Evolutionary conservation across 2,888 invertebrate species (phyloP), one percentile per base, ranked within the genome.

Genomic region (Keiferia lycopersicella): DNA sequence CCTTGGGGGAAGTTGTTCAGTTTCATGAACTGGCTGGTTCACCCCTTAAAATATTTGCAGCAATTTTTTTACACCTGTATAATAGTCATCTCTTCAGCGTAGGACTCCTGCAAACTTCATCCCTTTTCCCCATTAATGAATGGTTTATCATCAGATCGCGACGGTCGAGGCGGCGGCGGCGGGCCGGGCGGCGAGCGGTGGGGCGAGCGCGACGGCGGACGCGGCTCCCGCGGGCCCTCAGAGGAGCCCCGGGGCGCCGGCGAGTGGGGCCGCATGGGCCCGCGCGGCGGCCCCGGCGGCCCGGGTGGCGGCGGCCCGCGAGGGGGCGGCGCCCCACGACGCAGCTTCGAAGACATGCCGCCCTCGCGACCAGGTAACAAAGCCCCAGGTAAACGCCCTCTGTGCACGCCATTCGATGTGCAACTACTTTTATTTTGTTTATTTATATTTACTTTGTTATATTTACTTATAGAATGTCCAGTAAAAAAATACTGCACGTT

Each of bases 321-420:
- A 68, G 70, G 78, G 14, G 62, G 51, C 70, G 67, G 69, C 74
- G 59, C 72, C 26, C 69, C 69, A 34, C 69, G 79, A 1, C 79
- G 87, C 69, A 81, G 79, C 79, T 89, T 86, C 74, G 89, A 90
- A 48, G 88, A 90, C 65, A 88, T 88, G 89, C 90, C 90, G 63
- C 74, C 88, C 34, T 74, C 88, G 61, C 81, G 88, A 57, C 84
- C 89, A 70, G 88, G 89, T 88, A 67, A 53, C 68, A 22, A 53
- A 16, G 34, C 34, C 10, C 45, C n/a, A 53, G 53, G 53, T 53
- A 53, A 18, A 50, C 16, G 26, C 26, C 20, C 22, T 11, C 20
- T 26, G 53, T 53, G 11, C 30, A 14, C 45, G 45, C 45, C n/a
- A 20, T 3, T 53, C 20, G 14, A 53, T 20, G 50, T 20, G 53